Evolutionary conservation across 2,113 vertebrate genomes (phyloP).

Genomic region (Prunella fulvescens): DNA sequence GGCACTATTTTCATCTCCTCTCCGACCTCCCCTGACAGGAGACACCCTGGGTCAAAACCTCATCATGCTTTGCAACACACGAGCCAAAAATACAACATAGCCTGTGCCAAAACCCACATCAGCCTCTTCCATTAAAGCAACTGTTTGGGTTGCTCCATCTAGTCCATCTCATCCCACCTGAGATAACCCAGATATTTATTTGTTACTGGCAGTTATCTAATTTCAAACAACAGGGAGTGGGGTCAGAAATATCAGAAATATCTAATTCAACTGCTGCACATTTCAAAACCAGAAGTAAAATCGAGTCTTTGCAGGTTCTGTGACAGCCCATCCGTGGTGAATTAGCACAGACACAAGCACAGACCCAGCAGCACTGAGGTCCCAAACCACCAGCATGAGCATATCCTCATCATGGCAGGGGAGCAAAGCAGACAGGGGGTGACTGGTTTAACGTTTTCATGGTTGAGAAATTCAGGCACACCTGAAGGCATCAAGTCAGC

Average conservation of each 20-base stretch:
- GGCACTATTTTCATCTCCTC: background rate
- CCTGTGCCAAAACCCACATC: background rate
- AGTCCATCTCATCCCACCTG: background rate
- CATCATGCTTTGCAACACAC: background rate
- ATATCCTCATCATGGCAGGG: accelerated
- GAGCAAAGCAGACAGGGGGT: background rate
- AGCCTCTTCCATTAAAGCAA: background rate
- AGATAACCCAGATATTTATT: background rate
- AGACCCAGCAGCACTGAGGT: background rate
- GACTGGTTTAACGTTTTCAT: background rate
- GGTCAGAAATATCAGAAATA: background rate
- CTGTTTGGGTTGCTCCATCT: background rate
- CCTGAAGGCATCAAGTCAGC: background rate
- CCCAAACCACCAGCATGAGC: background rate
- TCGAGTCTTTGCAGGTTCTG: background rate
- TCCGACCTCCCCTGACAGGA: background rate
- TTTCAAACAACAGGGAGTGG: background rate
- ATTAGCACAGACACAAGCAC: background rate
- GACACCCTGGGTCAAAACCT: background rate
- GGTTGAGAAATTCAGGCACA: background rate
- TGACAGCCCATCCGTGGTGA: background rate
- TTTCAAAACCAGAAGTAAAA: background rate
- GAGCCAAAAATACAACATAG: background rate
- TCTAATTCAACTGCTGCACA: background rate
- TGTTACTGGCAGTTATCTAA: background rate